A percentile compares a stretch with the other conserved stretches of the same genome.
phyloP scores from a whole-genome alignment of 2,888 invertebrate genomes.

The Lutraria lutraria region DNA sequence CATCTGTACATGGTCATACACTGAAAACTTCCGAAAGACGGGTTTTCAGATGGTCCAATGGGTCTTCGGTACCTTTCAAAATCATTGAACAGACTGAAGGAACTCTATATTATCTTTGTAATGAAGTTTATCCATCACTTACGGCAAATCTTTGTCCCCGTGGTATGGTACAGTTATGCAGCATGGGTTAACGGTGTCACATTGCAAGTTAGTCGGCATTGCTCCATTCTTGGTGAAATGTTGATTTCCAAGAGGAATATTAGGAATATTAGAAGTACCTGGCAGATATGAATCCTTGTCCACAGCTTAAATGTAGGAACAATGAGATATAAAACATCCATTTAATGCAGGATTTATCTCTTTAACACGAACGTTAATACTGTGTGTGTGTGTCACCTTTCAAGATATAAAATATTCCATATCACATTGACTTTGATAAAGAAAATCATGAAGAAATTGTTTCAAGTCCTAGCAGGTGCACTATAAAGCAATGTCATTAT shows the following conservation, averaged over 20 bases:
- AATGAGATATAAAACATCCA: background rate
- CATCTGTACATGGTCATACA: no score
- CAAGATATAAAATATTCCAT: no score
- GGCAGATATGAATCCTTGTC: background rate
- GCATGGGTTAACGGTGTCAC: conserved; percentile 12
- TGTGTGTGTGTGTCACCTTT: background rate
- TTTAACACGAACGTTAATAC: background rate
- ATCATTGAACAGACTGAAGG: background rate
- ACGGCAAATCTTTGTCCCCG: conserved; percentile 17
- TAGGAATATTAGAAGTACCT: background rate
- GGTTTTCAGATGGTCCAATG: no score
- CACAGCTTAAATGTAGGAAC: conserved; percentile 12
- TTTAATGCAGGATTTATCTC: no score
- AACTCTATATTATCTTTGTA: no score
- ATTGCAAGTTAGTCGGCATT: background rate
- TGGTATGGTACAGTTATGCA: conserved; percentile 14
- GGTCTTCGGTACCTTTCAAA: no score
- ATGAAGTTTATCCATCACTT: background rate
- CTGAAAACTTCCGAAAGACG: no score
- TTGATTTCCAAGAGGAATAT: background rate
- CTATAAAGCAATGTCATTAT: background rate
- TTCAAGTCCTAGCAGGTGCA: background rate
- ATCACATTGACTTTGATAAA: no score
- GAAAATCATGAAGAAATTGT: background rate
- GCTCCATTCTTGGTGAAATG: background rate